Evolutionary conservation across 2,888 invertebrate genomes (phyloP).

Genomic region (Lycocerus yunnanus): DNA sequence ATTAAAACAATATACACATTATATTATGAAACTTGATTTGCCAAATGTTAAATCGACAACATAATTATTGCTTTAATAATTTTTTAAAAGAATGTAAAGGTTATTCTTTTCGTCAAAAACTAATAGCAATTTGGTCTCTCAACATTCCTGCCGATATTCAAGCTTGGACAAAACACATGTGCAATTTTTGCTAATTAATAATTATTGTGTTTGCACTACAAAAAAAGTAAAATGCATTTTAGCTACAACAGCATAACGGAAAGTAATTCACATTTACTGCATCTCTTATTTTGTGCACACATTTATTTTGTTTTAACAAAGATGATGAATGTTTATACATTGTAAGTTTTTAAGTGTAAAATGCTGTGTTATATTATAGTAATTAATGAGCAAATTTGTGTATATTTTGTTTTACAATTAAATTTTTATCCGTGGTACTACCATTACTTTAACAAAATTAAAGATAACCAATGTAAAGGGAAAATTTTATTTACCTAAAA

Average conservation of each 20-base stretch:
- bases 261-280: neutral
- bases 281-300: neutral
- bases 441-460: neutral
- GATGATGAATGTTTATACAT: neutral
- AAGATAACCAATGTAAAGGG: neutral
- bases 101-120: neutral
- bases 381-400: neutral
- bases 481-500: neutral
- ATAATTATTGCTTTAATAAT: neutral
- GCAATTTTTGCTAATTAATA: neutral
- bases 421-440: neutral
- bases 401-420: neutral
- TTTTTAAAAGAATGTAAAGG: neutral
- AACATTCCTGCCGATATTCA: neutral
- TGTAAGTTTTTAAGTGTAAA: neutral
- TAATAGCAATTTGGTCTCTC: neutral
- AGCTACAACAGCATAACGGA: neutral
- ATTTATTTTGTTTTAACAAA: neutral
- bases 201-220: neutral
- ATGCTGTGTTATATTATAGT: neutral
- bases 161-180: neutral
- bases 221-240: neutral
- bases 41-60: constrained; percentile 1
- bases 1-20: neutral
- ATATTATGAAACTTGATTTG: neutral